Evolutionary conservation across 2,888 invertebrate genomes (phyloP), one percentile per base, ranked within the genome.

Genomic region (Thecocarcelia acutangulata): DNA sequence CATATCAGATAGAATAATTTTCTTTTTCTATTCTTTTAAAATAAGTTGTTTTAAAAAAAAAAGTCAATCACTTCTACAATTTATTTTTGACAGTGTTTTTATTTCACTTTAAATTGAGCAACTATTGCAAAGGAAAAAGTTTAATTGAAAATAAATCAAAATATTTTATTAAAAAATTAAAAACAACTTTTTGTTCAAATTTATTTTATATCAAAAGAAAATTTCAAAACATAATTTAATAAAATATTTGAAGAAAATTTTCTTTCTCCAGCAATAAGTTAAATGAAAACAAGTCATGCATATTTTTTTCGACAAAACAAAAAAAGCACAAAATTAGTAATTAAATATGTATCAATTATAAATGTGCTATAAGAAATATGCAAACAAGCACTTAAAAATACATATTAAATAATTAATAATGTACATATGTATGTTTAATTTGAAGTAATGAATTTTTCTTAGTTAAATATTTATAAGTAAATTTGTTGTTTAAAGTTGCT

Each of bases 61-160:
- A 33, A 33, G 33, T 8, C 33, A 33, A 33, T 33, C 33, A 33
- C 24, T 24, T n/a, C n/a, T n/a, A n/a, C n/a, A 33, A 33, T 5
- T 33, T 33, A 1, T 46, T 63, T 73, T 11, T 59, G 12, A 8
- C 73, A 15, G 44, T 63, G 61, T 54, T 1, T 12, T 24, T 5
- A 13, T 61, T 40, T 19, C 42, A 24, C 5, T 46, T 54, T 63
- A 15, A 63, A 52, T 5, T 12, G 5, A 28, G 48, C 13, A 50
- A 61, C 15, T 61, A 5, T 52, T 54, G 42, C 21, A 12, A 58
- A 58, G 50, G 46, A 44, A 68, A 50, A 68, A 17, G 24, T 46
- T 61, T 54, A 76, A 76, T 61, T 59, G 40, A 59, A 76, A 68
- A 46, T 17, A 76, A 59, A 69, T 61, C 59, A 66, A 50, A 28